Evolutionary conservation across 2,113 vertebrate genomes (phyloP), one percentile per base, ranked within the genome.

Genomic region (Theristicus caerulescens): DNA sequence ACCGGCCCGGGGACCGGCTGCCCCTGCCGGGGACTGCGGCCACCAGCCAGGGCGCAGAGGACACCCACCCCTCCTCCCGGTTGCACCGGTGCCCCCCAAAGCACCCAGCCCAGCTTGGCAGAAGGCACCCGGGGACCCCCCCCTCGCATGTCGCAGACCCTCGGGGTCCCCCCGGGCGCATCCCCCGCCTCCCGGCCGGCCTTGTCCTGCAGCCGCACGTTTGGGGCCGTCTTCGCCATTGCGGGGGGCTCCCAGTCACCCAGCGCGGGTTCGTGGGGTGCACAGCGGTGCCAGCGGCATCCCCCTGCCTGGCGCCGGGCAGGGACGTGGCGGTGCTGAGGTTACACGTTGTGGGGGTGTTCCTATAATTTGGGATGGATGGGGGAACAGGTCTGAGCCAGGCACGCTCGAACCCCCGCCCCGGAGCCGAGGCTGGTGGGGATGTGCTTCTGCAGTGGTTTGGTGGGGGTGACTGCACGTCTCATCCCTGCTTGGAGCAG

Each of bases 261-360:
- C 40, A 6, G 29, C 6, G 0, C 11, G 44, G 8, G 26, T 16
- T 32, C 0, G 8, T 9, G 34, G 66, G 58, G 90, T n/a, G 2
- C 7, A 0, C 3, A 1, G 32, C 12, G 72, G 29, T 38, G n/a
- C 25, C 11, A 0, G 49, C 6, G 65, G 10, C 54, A 13, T n/a
- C 13, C 44, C 36, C 15, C 22, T 15, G 44, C 65, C 27, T 26
- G 87, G 4, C 3, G 2, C 32, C 6, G 79, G 59, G 59, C 46
- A 40, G 52, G 54, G 32, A 16, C 3, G 2, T 67, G 29, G 54
- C 2, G 0, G 36, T 38, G 64, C 82, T 52, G 59, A 55, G 40
- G 31, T 71, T 10, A 2, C 0, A 0, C 4, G 9, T 13, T 22
- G 0, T 0, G 31, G n/a, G 46, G 6, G 10, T 54, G 38, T 72